Base-by-base conservation (phyloP, 2,113 vertebrate genomes). In the Leucopsar rothschildi region DNA sequence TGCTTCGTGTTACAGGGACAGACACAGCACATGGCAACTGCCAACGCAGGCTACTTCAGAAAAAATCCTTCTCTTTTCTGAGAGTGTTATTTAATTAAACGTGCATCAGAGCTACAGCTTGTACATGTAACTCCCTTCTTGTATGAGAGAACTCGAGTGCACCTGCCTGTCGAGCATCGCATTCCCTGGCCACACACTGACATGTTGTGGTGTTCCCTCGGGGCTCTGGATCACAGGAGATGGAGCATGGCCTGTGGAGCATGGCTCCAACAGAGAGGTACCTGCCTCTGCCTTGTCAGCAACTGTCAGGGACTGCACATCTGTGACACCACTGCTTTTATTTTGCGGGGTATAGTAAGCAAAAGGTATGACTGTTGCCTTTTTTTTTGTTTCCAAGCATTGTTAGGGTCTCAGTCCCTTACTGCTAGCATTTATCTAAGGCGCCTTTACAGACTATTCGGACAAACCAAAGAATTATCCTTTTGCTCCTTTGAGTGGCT, bases 281-380 rank as follows among this genome's bases (percentile, higher is more conserved):
- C 86, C 70, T 86, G 71, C 45, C 76, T 95, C 92, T 82, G 72
- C 72, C 76, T 93, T 90, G 90, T 92, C 91, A 91, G 76, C 88
- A 96, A 40, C 84, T 90, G 90, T 92, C 91, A 91, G 76, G 87
- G 95, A 40, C 84, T 65, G 86, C 57, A 31, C 49, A 68, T 55
- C 71, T 85, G 53, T 94, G 86, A 80, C 70, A 76, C 6, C 27
- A 81, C n/a, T 25, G 63, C 94, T 86, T 93, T 93, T 84, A 65
- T 31, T 82, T 81, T 66, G 84, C 53, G 77, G 75, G 70, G 56
- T 86, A 88, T 83, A 44, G 70, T 92, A 96, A 75, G 33, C 64
- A 96, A 75, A 57, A 70, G 22, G 37, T 76, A 57, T 23, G 33
- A 55, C 28, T 40, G 89, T 61, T 64, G 65, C 40, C 33, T 94